These are phyloP conservation scores for Elephas maximus DNA, from an alignment of 2,113 vertebrate species.

Conservation along the genomic window DNA sequence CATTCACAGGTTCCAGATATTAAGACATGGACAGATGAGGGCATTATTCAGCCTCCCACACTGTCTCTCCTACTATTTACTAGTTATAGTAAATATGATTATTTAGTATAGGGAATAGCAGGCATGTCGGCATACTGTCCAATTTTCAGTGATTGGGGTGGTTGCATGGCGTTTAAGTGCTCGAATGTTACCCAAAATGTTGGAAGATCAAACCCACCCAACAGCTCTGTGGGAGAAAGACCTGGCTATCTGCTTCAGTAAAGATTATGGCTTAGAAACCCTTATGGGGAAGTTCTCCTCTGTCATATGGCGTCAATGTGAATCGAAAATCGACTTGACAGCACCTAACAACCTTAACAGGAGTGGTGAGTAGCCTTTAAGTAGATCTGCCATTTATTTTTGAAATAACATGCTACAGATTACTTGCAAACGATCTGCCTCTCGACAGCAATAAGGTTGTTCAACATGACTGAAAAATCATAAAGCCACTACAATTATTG, in stretches of 20 bases:
- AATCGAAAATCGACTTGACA: no score
- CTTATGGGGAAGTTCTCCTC: no score
- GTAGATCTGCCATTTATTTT: not conserved
- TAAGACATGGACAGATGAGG: not conserved
- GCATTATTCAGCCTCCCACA: no score
- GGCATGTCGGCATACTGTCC: rapidly evolving
- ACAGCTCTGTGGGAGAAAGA: no score
- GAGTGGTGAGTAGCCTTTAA: rapidly evolving
- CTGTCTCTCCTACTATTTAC: not conserved
- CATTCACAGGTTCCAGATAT: no score
- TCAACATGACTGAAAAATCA: not conserved
- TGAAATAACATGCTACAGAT: not conserved
- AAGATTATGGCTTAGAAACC: no score
- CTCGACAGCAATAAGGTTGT: not conserved
- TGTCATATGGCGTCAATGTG: no score
- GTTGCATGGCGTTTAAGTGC: no score
- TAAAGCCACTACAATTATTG: not conserved
- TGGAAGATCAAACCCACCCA: no score
- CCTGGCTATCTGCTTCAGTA: no score
- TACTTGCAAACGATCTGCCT: not conserved
- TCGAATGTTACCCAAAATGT: no score
- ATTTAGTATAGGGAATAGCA: not conserved
- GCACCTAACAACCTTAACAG: no score
- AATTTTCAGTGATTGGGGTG: not conserved
- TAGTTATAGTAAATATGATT: not conserved